phyloP scores from a whole-genome alignment of 2,888 invertebrate species.

The Diplolepis rosae region DNA sequence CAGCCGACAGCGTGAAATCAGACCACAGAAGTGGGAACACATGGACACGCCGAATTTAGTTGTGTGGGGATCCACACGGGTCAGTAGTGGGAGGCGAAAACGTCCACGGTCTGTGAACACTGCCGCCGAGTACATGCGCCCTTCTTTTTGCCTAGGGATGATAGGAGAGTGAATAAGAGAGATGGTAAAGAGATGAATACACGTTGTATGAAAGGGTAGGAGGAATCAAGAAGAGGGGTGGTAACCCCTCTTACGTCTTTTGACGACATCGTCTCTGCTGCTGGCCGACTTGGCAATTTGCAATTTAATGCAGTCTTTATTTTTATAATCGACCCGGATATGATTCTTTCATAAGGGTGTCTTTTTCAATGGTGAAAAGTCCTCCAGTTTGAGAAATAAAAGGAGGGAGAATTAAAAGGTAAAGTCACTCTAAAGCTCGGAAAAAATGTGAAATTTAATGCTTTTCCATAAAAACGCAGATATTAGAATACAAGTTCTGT shows the following conservation, averaged over 20 bases:
- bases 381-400: conserved; percentile 23
- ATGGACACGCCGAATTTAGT: no score
- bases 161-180: conserved; percentile 26
- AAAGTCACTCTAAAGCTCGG: no score
- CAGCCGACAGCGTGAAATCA: no score
- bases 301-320: conserved; percentile 54
- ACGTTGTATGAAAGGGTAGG: conserved; percentile 12
- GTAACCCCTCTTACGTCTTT: conserved; percentile 23
- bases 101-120: no score
- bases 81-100: no score
- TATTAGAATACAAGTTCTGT: no score
- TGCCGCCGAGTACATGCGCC: conserved; percentile 42
- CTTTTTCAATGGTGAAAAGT: conserved; percentile 42
- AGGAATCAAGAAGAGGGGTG: conserved; percentile 1
- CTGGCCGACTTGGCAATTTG: conserved; percentile 49
- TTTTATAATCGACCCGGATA: conserved; percentile 55
- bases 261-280: conserved; percentile 32
- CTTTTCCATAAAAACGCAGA: no score
- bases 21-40: no score
- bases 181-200: not conserved
- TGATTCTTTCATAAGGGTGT: conserved; percentile 51
- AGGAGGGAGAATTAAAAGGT: not conserved
- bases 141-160: conserved; percentile 42
- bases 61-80: no score
- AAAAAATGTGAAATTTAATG: no score